Percentiles rank a stretch among this genome's conserved stretches.
Conservation (phyloP, 2,113 vertebrate species). For the Elaphurus davidianus region DNA sequence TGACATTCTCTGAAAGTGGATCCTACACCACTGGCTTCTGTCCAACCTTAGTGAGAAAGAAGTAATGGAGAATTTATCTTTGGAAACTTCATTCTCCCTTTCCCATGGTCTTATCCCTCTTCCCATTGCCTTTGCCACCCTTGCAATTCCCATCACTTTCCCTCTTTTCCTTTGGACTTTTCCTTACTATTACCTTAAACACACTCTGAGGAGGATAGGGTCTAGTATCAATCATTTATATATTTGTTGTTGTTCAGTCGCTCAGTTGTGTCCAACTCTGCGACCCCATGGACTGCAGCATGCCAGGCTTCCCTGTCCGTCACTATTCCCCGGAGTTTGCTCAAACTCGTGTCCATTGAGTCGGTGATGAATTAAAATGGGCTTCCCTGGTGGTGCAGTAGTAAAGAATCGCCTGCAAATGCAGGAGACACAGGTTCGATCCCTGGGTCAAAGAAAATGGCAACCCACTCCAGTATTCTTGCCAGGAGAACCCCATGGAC, state of each 20-base stretch:
- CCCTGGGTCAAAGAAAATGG: background rate
- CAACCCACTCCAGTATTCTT: background rate
- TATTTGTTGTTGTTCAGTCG: background rate
- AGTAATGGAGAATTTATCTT: background rate
- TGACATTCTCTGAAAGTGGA: constrained; percentile 23
- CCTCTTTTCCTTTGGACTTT: background rate
- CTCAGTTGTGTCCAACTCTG: background rate
- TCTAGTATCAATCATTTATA: background rate
- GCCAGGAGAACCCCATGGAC: background rate
- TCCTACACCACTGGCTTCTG: background rate
- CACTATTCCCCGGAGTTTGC: background rate
- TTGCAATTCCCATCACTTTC: background rate
- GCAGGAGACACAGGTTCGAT: background rate
- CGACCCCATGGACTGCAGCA: accelerated
- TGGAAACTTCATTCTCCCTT: background rate
- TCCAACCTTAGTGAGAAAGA: background rate
- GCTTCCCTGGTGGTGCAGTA: background rate
- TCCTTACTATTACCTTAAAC: background rate
- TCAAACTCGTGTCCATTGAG: background rate
- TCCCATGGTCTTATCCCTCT: background rate
- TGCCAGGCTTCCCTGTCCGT: background rate
- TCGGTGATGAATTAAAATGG: background rate
- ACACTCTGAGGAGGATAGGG: background rate
- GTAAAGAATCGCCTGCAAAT: background rate
- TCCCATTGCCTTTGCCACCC: background rate